These are phyloP conservation scores for Rhodinocichla rosea DNA, from an alignment of 2,113 vertebrate genomes.

Conservation along the genomic window DNA sequence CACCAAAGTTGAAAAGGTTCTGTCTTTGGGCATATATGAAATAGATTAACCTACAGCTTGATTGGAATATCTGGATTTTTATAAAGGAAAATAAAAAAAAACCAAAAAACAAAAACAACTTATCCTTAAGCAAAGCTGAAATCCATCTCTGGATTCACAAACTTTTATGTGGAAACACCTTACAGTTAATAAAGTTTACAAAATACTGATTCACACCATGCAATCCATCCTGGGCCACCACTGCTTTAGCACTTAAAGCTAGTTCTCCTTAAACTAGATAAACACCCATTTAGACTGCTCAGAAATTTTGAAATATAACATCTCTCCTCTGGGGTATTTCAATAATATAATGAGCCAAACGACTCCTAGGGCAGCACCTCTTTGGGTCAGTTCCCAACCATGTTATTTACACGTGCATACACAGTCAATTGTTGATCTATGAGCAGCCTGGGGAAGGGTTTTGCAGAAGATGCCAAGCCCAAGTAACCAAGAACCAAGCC, in stretches of 20 bases:
- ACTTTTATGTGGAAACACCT: background rate
- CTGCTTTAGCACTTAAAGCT: background rate
- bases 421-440: background rate
- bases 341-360: background rate
- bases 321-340: background rate
- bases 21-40: background rate
- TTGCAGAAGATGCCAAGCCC: background rate
- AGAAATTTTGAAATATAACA: background rate
- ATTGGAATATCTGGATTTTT: background rate
- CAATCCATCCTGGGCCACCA: background rate
- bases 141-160: background rate
- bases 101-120: background rate
- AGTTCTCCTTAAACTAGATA: background rate
- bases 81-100: background rate
- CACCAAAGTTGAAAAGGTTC: background rate
- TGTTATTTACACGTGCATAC: background rate
- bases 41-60: background rate
- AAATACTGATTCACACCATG: background rate
- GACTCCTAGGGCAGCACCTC: background rate
- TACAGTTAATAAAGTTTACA: background rate
- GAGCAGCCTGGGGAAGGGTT: background rate
- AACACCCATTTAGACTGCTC: background rate
- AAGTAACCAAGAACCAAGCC: background rate
- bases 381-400: background rate
- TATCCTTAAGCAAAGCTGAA: background rate